Evolutionary conservation across 2,888 invertebrate species (phyloP).

Genomic region (Idaea straminata): DNA sequence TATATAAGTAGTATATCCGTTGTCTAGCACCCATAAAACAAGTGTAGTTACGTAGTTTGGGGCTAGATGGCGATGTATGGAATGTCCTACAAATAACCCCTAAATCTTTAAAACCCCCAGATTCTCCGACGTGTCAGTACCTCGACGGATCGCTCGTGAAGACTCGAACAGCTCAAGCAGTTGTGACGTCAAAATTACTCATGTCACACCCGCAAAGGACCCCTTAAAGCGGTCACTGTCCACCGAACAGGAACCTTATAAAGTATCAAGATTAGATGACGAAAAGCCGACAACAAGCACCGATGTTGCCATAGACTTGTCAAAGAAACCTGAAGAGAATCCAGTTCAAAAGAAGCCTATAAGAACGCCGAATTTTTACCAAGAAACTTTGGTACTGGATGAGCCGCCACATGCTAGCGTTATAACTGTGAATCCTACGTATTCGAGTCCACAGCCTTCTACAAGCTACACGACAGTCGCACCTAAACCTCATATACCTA

Average conservation of each 20-base stretch:
- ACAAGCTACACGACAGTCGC: constrained; percentile 54
- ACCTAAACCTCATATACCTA: constrained; percentile 42
- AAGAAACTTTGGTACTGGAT: constrained; percentile 54
- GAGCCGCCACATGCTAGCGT: constrained; percentile 51
- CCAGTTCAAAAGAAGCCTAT: constrained; percentile 32
- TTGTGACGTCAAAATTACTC: constrained; percentile 36
- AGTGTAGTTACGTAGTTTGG: too few species aligned
- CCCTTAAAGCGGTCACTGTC: constrained; percentile 42
- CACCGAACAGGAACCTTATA: constrained; percentile 44
- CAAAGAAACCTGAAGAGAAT: constrained; percentile 45
- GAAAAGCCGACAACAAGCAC: constrained; percentile 31
- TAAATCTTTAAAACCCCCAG: constrained; percentile 31
- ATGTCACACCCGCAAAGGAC: constrained; percentile 21
- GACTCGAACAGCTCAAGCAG: constrained; percentile 68
- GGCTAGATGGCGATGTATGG: too few species aligned
- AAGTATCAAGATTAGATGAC: constrained; percentile 6
- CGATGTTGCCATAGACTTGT: constrained; percentile 54
- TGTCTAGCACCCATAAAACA: too few species aligned
- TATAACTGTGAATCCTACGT: constrained; percentile 64
- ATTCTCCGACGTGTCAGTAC: constrained; percentile 55
- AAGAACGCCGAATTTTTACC: constrained; percentile 67
- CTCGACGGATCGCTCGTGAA: constrained; percentile 56
- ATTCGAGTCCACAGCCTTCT: constrained; percentile 66
- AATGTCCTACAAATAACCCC: too few species aligned
- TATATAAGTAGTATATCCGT: too few species aligned